Base-by-base conservation (phyloP, 2,888 invertebrate species). In the Meghimatium bilineatum region DNA sequence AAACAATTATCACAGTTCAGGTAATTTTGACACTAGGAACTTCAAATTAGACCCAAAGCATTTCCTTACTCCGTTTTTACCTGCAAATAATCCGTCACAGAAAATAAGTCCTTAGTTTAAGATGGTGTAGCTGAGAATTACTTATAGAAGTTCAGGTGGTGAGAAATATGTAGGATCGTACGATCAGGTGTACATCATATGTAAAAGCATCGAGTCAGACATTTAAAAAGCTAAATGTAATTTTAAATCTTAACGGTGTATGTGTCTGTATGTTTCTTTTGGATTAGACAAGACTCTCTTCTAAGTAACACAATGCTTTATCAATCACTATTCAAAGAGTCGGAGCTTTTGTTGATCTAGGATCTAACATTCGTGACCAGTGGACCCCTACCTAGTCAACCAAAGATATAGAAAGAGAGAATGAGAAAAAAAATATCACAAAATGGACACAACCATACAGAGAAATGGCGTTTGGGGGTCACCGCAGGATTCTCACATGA, bases 401-500 rank as follows among this genome's bases (percentile, higher is more conserved):
- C n/a, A n/a, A n/a, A n/a, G n/a, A n/a, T n/a, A n/a, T n/a, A n/a
- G n/a, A n/a, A n/a, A n/a, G n/a, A n/a, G n/a, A n/a, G n/a, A n/a
- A n/a, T n/a, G 44, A 44, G 74, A 76, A 36, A 76, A 76, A 34
- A 76, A 56, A 76, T 56, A 23, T 52, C 76, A 60, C 60, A 67
- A 66, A 78, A 66, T 49, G 78, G 66, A 66, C 32, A 67, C 66
- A 78, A n/a, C 36, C 49, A 29, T 67, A 67, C 78, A 67, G 66
- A 66, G 74, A 80, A 63, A 81, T 38, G 56, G 63, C 60, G 26
- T 44, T 44, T 29, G 36, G 74, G 26, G 72, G 66, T 71, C 52
- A 80, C 69, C 71, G 56, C 71, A 71, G 49, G 56, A 80, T 49
- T 52, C 80, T 69, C 56, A 71, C 80, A 71, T 78, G 78, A 80